Conservation (phyloP, 2,888 invertebrate species). For the Cosmia trapezina region DNA sequence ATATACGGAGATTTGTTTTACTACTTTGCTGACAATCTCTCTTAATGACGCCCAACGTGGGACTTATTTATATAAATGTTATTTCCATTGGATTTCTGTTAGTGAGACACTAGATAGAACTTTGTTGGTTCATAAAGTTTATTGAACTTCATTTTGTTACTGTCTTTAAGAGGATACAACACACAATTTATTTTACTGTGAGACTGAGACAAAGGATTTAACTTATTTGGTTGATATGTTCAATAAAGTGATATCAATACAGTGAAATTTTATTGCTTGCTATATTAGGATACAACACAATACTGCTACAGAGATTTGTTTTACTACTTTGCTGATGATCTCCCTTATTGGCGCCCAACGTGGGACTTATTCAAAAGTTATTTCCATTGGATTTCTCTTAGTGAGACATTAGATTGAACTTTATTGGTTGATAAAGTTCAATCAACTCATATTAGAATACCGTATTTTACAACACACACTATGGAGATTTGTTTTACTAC, state of each 20-base stretch:
- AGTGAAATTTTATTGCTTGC: no score
- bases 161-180: no score
- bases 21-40: neutral
- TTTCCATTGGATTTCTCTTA: slow-evolving; percentile 27
- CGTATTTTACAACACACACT: slow-evolving; percentile 1
- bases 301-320: slow-evolving; percentile 10
- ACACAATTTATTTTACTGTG: slow-evolving; percentile 4
- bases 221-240: slow-evolving; percentile 16
- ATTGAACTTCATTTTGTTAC: no score
- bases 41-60: slow-evolving; percentile 41
- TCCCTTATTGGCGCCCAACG: slow-evolving; percentile 41
- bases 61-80: neutral
- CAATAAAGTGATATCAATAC: no score
- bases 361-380: slow-evolving; percentile 55
- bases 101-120: slow-evolving; percentile 14
- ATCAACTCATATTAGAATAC: neutral
- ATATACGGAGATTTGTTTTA: slow-evolving; percentile 16
- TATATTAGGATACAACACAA: neutral
- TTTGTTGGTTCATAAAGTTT: slow-evolving; percentile 27
- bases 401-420: slow-evolving; percentile 20
- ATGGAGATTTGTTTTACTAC: slow-evolving; percentile 13
- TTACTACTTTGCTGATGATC: neutral
- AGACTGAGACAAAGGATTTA: neutral
- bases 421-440: slow-evolving; percentile 15
- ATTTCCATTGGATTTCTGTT: slow-evolving; percentile 23